A percentile compares a stretch with the other conserved stretches of the same genome.
Conservation (phyloP, 2,113 vertebrate species). For the Mobula hypostoma region DNA sequence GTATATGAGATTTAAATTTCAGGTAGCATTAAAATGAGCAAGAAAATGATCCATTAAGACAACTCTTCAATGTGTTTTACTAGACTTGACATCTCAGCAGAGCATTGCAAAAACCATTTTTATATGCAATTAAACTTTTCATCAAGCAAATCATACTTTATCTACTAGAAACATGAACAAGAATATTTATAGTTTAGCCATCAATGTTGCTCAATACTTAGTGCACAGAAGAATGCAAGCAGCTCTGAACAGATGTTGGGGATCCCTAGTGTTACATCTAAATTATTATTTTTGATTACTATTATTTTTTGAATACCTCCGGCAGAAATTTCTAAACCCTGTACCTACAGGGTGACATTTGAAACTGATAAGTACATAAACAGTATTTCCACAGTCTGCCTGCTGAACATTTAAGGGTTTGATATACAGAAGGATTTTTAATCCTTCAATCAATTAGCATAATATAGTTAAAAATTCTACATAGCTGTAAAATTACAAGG, state of each 20-base stretch:
- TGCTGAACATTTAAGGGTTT: not conserved
- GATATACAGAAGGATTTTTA: not conserved
- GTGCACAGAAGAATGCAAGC: not conserved
- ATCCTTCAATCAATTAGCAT: not conserved
- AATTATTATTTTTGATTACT: too few species aligned
- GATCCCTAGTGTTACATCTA: not conserved
- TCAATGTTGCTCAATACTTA: not conserved
- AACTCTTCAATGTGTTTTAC: too few species aligned
- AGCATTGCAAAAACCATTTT: not conserved
- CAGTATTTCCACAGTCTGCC: not conserved
- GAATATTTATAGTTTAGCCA: not conserved
- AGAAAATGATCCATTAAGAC: not conserved
- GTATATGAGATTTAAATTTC: not conserved
- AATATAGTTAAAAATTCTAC: not conserved
- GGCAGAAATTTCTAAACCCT: not conserved
- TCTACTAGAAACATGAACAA: not conserved
- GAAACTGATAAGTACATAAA: not conserved
- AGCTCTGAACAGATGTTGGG: not conserved
- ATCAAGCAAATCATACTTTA: not conserved
- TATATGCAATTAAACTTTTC: not conserved
- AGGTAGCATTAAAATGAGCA: not conserved
- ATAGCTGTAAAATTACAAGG: not conserved
- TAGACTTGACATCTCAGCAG: not conserved
- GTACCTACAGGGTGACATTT: not conserved
- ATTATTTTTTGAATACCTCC: too few species aligned